These are phyloP conservation scores for Metopolophium dirhodum DNA, from an alignment of 1,140 invertebrate genomes.

Conservation along the genomic window DNA sequence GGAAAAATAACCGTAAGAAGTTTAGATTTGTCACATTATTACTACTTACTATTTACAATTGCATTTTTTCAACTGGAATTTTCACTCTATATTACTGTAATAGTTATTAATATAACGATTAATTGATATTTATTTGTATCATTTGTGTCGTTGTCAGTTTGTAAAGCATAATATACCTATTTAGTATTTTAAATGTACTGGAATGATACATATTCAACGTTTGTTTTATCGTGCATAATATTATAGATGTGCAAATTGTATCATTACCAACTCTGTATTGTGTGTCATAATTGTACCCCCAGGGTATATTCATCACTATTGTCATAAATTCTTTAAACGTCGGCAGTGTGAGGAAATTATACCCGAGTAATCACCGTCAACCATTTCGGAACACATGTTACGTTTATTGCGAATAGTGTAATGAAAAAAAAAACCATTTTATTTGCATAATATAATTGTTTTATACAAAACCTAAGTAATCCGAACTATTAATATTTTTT, in stretches of 20 bases:
- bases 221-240: neutral
- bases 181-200: neutral
- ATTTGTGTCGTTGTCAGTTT: neutral
- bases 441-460: neutral
- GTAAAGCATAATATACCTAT: neutral
- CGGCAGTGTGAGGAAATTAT: neutral
- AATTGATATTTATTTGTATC: neutral
- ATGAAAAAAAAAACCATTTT: neutral
- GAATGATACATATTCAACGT: neutral
- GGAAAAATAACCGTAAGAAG: neutral
- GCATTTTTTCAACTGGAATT: neutral
- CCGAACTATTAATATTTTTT: conserved; percentile 6
- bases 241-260: neutral
- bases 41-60: neutral
- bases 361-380: neutral
- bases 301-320: neutral
- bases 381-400: neutral
- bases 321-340: neutral
- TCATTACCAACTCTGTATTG: neutral
- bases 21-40: neutral
- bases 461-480: neutral
- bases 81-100: neutral
- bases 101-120: neutral
- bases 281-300: neutral
- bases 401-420: neutral